Conservation (phyloP, 1,140 invertebrate species). For the Nephotettix cincticeps region DNA sequence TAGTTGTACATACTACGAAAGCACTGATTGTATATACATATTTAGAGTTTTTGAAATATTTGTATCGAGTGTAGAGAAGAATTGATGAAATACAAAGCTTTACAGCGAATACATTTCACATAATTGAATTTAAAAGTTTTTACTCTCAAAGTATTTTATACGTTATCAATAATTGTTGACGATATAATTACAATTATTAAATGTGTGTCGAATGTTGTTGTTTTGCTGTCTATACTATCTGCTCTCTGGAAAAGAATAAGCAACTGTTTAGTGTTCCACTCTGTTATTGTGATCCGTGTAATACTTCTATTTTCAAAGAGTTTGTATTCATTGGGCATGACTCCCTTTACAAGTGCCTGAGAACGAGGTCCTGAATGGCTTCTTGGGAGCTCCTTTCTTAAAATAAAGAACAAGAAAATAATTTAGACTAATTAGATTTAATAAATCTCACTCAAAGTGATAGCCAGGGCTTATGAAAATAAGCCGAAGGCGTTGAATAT, state of each 20-base stretch:
- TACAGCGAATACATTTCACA: constrained; percentile 10
- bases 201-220: constrained; percentile 6
- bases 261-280: neutral
- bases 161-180: neutral
- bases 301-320: neutral
- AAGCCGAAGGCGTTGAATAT: neutral
- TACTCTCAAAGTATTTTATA: constrained; percentile 19
- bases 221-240: constrained; percentile 19
- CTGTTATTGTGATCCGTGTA: constrained; percentile 17
- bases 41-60: constrained; percentile 12
- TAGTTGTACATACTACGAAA: neutral
- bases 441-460: neutral
- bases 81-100: constrained; percentile 7
- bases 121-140: constrained; percentile 2
- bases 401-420: neutral
- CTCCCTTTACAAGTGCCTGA: neutral
- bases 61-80: neutral
- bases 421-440: neutral
- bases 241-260: constrained; percentile 21
- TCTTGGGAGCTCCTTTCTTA: neutral
- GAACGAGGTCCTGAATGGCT: neutral
- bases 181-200: neutral
- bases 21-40: constrained; percentile 17
- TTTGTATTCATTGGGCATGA: neutral
- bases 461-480: neutral